Base-by-base conservation (phyloP, 2,113 vertebrate genomes). In the Brachypteracias leptosomus region DNA sequence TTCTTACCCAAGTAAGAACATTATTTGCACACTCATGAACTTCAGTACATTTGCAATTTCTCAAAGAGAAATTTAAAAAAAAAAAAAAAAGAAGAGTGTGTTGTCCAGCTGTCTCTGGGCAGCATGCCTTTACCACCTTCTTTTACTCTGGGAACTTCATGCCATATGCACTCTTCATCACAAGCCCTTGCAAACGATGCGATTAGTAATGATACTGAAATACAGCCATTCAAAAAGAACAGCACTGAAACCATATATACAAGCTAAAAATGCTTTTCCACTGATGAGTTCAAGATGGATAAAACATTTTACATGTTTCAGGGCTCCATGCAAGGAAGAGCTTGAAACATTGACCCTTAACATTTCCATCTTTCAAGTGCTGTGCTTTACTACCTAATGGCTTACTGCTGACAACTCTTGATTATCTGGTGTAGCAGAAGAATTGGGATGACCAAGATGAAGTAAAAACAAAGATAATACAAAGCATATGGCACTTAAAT, bases 401-500 rank as follows among this genome's bases (percentile, higher is more conserved):
- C 49, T 94, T 85, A 49, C 54, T 94, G 78, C 67, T 88, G 88
- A 95, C 88, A 91, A 4, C 62, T 89, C 74, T 57, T 88, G 78
- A 72, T 93, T 91, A 88, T 91, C 74, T 94, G 49, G 38, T 67
- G 38, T 40, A 93, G 49, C 5, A 47, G 0, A 89, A 85, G 40
- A 57, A 76, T 31, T 46, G 49, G 21, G 40, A 68, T 91, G 85
- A 91, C 85, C 85, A 72, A 89, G 58, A 51, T 17, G n/a, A 79
- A 93, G 47, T 85, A 44, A 91, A 91, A 79, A 11, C 74, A 95
- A 85, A 90, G 70, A 61, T 89, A 85, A 88, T 65, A 72, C 16
- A 61, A 94, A 94, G 49, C 90, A 94, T 52, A 88, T 85, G 95
- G 38, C 14, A 72, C 74, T 85, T 81, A 88, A 93, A 78, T 55